These are phyloP conservation scores for Tineola bisselliella DNA, from an alignment of 2,888 invertebrate species.

Conservation along the genomic window DNA sequence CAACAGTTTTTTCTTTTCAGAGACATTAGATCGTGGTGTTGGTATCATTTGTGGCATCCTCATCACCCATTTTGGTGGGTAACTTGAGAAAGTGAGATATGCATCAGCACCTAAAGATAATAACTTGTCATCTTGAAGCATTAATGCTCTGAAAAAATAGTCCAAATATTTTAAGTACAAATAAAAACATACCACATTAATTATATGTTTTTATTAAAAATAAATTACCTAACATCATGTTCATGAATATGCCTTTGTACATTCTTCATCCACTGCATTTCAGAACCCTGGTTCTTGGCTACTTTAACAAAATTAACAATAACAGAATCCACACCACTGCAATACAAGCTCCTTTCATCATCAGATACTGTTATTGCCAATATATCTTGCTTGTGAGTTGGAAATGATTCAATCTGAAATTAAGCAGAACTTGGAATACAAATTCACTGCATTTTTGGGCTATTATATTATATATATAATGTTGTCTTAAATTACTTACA, in stretches of 20 bases:
- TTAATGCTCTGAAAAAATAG: constrained; percentile 68
- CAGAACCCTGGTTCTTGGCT: constrained; percentile 53
- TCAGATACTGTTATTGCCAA: constrained; percentile 77
- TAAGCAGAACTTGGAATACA: too few species aligned
- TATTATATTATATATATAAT: too few species aligned
- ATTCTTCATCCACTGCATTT: constrained; percentile 84
- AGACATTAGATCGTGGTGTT: constrained; percentile 64
- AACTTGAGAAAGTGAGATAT: constrained; percentile 77
- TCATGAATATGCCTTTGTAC: constrained; percentile 82
- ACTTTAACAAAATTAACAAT: constrained; percentile 80
- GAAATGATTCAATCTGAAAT: constrained; percentile 74
- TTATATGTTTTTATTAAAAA: too few species aligned
- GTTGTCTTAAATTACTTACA: too few species aligned
- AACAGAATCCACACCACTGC: constrained; percentile 84
- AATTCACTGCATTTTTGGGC: too few species aligned
- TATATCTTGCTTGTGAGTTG: constrained; percentile 85
- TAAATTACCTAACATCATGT: constrained; percentile 78
- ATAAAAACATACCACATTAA: too few species aligned
- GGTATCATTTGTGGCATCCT: constrained; percentile 79
- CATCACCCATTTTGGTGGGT: constrained; percentile 72
- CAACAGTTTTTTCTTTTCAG: constrained; percentile 62
- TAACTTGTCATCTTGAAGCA: constrained; percentile 71
- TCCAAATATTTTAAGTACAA: too few species aligned
- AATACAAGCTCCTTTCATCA: constrained; percentile 75
- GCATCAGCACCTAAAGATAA: constrained; percentile 86